These are phyloP conservation scores for Dendrolimus houi DNA, from an alignment of 2,888 invertebrate genomes.

Conservation along the genomic window DNA sequence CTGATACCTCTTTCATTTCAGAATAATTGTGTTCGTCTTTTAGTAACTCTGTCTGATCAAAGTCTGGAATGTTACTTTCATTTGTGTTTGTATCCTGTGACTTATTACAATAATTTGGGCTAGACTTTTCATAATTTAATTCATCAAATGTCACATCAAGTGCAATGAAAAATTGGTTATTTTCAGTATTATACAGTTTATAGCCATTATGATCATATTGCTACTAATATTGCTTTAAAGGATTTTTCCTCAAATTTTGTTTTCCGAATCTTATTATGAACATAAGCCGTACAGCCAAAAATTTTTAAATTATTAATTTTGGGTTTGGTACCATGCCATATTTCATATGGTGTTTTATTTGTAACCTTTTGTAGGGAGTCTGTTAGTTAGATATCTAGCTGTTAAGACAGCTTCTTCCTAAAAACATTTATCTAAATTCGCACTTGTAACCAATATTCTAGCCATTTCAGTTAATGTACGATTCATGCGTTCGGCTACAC, in stretches of 20 bases:
- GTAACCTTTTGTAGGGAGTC: constrained; percentile 30
- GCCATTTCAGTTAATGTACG: constrained; percentile 6
- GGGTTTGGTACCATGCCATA: constrained; percentile 36
- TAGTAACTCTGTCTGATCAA: too few species aligned
- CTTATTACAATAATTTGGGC: too few species aligned
- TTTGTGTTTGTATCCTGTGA: not conserved
- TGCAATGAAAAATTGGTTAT: too few species aligned
- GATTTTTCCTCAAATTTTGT: constrained; percentile 19
- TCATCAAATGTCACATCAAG: too few species aligned
- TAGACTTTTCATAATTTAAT: too few species aligned
- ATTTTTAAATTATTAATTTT: constrained; percentile 17
- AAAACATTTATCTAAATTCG: constrained; percentile 3
- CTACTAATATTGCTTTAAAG: constrained; percentile 30
- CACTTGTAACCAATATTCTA: constrained; percentile 3
- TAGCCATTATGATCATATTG: constrained; percentile 32
- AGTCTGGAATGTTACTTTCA: too few species aligned
- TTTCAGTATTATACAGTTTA: constrained; percentile 27
- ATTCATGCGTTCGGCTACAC: constrained; percentile 6
- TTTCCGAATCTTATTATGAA: constrained; percentile 1
- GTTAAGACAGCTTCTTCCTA: constrained; percentile 37
- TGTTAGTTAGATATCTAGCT: constrained; percentile 35
- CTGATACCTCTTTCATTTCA: not conserved
- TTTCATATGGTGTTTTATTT: constrained; percentile 35
- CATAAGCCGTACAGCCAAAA: constrained; percentile 33
- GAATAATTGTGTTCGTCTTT: too few species aligned